phyloP scores from a whole-genome alignment of 2,888 invertebrate species.

The Herminia tarsipennalis region DNA sequence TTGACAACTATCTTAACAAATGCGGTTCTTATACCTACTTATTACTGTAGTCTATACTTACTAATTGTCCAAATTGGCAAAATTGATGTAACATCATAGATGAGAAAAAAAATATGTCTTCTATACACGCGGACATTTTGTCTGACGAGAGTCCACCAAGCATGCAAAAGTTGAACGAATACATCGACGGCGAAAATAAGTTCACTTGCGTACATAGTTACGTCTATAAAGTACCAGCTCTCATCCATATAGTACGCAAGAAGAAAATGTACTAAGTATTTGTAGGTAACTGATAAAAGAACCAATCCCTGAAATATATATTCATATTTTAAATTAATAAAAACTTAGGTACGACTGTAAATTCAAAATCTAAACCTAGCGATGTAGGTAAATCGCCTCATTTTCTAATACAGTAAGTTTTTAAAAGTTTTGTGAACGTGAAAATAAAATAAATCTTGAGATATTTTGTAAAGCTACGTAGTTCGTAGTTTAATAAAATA shows the following conservation, averaged over 20 bases:
- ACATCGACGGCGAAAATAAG: conserved; percentile 58
- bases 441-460: no score
- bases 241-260: conserved; percentile 55
- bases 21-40: no score
- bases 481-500: no score
- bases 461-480: no score
- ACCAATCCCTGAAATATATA: conserved; percentile 52
- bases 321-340: neutral
- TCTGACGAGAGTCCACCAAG: conserved; percentile 66
- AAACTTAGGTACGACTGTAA: no score
- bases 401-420: no score
- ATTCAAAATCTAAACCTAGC: no score
- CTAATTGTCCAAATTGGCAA: conserved; percentile 56
- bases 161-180: conserved; percentile 58
- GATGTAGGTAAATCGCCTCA: no score
- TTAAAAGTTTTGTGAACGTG: no score
- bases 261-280: conserved; percentile 59
- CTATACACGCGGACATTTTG: conserved; percentile 62
- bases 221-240: conserved; percentile 37
- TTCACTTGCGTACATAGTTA: conserved; percentile 51
- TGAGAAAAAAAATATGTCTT: conserved; percentile 50
- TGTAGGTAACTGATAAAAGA: conserved; percentile 54
- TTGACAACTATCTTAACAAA: no score
- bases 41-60: conserved; percentile 62
- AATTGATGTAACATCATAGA: conserved; percentile 60